A percentile compares a stretch with the other conserved stretches of the same genome.
Conservation (phyloP, 2,113 vertebrate genomes). For the Elanoides forficatus region DNA sequence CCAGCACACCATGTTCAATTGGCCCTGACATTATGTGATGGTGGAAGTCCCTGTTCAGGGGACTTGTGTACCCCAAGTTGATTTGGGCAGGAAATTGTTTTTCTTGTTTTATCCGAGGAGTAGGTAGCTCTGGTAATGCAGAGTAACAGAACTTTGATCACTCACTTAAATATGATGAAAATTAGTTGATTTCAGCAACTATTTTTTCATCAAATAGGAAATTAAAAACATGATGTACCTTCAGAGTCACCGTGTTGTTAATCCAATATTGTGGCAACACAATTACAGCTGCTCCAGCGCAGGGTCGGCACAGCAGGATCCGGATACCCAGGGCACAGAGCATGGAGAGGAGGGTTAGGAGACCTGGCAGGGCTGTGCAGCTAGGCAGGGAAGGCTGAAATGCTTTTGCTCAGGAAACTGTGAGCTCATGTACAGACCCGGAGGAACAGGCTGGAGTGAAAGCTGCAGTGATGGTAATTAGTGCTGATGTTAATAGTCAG, state of each 20-base stretch:
- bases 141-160: not conserved
- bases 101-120: not conserved
- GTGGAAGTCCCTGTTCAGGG: not conserved
- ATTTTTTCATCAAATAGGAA: not conserved
- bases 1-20: not conserved
- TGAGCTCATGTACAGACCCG: not conserved
- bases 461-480: not conserved
- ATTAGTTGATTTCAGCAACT: not conserved
- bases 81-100: not conserved
- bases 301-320: not conserved
- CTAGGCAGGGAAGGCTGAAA: not conserved
- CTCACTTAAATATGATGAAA: not conserved
- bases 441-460: not conserved
- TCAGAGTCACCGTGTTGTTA: not conserved
- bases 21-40: not conserved
- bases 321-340: not conserved
- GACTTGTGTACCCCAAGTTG: not conserved
- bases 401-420: not conserved
- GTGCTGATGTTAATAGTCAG: not conserved
- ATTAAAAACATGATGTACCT: not conserved
- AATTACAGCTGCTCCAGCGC: not conserved
- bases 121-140: not conserved
- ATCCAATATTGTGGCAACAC: constrained; percentile 51
- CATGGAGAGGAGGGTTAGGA: not conserved
- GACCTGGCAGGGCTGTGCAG: not conserved